phyloP scores from a whole-genome alignment of 2,797 vertebrate species.

The Spinus pinus region DNA sequence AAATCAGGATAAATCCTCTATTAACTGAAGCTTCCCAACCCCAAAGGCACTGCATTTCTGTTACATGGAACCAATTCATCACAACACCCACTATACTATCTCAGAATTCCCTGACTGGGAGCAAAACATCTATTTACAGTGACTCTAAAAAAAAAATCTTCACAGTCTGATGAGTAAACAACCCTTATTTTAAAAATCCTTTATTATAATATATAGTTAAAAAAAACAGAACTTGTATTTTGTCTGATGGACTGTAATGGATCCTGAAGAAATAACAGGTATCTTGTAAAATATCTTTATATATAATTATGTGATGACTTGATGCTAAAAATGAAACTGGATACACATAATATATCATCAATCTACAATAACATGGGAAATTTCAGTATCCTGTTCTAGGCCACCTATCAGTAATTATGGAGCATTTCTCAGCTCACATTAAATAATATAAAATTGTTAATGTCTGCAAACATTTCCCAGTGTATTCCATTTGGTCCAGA shows the following conservation, averaged over 20 bases:
- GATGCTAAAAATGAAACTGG: slow-evolving; percentile 11
- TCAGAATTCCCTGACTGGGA: not conserved
- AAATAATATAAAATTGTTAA: not conserved
- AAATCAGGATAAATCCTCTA: not conserved
- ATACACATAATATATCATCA: not conserved
- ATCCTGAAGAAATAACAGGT: slow-evolving; percentile 14
- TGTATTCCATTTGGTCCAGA: not conserved
- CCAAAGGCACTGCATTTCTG: not conserved
- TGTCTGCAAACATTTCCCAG: not conserved
- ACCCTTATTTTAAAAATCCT: not conserved
- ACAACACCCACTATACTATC: not conserved
- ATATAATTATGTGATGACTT: slow-evolving; percentile 7
- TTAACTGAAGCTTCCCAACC: not conserved
- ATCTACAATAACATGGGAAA: not conserved
- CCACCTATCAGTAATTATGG: not conserved
- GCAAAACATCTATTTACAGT: not conserved
- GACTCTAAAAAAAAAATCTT: not conserved
- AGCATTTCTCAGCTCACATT: not conserved
- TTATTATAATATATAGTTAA: not conserved
- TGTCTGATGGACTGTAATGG: not conserved
- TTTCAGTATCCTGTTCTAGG: not conserved
- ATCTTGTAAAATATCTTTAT: not conserved
- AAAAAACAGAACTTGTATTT: not conserved
- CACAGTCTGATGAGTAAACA: slow-evolving; percentile 1
- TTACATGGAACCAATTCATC: not conserved